Conservation (phyloP, 1,140 invertebrate species). For the Brachionus rubens region DNA sequence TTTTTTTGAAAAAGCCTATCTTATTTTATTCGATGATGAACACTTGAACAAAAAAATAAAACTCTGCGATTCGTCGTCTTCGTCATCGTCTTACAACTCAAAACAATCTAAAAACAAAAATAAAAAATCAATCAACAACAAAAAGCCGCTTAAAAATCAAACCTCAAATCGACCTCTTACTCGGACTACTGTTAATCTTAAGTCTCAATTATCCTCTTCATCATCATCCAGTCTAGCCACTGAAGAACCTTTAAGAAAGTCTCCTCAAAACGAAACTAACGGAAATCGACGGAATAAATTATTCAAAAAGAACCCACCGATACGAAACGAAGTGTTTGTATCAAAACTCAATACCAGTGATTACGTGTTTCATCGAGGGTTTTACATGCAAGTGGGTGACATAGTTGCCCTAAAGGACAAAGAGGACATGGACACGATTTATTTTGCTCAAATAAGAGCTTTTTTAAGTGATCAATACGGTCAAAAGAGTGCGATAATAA, state of each 20-base stretch:
- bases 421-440: constrained; percentile 67
- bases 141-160: background rate
- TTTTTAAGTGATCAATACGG: constrained; percentile 86
- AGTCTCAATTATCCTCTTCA: background rate
- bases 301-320: background rate
- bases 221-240: background rate
- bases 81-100: background rate
- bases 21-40: constrained; percentile 42
- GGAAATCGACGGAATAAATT: constrained; percentile 26
- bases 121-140: background rate
- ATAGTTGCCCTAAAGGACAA: constrained; percentile 78
- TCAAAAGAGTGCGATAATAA: constrained; percentile 86
- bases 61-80: background rate
- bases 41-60: constrained; percentile 37
- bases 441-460: constrained; percentile 83
- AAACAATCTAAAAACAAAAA: constrained; percentile 20
- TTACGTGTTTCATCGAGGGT: constrained; percentile 64
- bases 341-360: constrained; percentile 20
- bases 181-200: background rate
- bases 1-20: constrained; percentile 37
- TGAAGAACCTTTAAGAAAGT: background rate
- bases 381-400: constrained; percentile 82
- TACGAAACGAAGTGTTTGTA: background rate
- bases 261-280: background rate
- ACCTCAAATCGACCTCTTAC: constrained; percentile 1